A percentile compares a stretch with the other conserved stretches of the same genome.
phyloP scores from a whole-genome alignment of 2,113 vertebrate species.

The Glaucidium brasilianum region DNA sequence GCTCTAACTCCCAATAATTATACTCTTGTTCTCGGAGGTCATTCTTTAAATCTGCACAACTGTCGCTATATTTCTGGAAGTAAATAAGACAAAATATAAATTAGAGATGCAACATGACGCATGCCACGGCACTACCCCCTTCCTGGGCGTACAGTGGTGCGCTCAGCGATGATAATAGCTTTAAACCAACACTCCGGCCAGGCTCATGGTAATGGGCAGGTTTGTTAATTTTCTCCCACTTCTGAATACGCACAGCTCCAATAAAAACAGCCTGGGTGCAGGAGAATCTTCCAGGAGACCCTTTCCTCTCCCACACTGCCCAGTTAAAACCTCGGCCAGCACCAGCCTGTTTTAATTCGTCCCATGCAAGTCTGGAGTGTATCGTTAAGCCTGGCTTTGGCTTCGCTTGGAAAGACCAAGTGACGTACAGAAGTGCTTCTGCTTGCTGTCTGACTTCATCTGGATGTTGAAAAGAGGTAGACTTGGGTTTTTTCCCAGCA shows the following conservation, averaged over 20 bases:
- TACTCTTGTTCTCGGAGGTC: constrained; percentile 50
- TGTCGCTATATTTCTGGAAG: not conserved
- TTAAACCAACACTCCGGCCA: not conserved
- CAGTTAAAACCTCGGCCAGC: no score
- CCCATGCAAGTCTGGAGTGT: accelerated
- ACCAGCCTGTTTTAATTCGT: no score
- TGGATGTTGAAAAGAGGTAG: not conserved
- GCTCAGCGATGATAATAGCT: no score
- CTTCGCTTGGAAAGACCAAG: not conserved
- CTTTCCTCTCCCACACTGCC: not conserved
- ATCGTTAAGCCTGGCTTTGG: not conserved
- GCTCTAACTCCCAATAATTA: constrained; percentile 26
- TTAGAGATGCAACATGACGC: not conserved
- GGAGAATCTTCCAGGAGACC: no score
- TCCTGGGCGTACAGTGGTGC: accelerated
- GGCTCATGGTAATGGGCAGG: not conserved
- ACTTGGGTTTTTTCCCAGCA: not conserved
- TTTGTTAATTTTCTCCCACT: not conserved
- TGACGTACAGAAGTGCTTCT: no score
- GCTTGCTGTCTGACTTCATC: not conserved
- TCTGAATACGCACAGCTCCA: not conserved
- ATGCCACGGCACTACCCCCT: not conserved
- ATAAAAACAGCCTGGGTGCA: not conserved
- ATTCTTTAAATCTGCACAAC: constrained; percentile 5
- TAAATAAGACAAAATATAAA: not conserved